Conservation (phyloP, 2,113 vertebrate species). For the Casuarius casuarius region DNA sequence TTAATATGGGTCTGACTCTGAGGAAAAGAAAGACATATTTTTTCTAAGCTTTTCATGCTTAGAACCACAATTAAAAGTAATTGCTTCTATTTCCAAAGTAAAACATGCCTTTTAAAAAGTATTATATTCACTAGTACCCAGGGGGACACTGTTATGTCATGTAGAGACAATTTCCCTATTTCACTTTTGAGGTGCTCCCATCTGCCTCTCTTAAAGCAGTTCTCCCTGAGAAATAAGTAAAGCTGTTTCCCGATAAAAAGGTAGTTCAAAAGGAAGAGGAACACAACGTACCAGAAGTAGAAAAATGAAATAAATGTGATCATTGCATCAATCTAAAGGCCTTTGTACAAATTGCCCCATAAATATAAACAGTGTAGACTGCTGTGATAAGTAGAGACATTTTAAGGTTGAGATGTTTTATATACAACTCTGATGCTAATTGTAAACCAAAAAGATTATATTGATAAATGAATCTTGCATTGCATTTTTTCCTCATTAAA, state of each 20-base stretch:
- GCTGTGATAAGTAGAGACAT: conserved; percentile 30
- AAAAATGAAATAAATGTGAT: conserved; percentile 23
- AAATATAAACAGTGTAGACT: background rate
- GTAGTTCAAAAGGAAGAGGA: background rate
- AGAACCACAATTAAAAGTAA: conserved; percentile 67
- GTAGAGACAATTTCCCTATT: background rate
- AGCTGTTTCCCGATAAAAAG: background rate
- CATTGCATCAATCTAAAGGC: conserved; percentile 16
- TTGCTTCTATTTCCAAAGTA: conserved; percentile 39
- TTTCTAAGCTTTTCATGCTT: conserved; percentile 21
- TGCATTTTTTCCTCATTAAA: background rate
- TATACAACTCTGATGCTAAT: background rate
- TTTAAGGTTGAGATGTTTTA: conserved; percentile 30
- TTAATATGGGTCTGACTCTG: conserved; percentile 31
- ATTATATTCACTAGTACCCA: background rate
- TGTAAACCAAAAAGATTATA: conserved; percentile 3
- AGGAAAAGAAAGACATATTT: conserved; percentile 5
- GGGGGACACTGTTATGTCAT: background rate
- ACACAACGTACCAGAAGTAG: background rate
- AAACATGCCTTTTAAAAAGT: conserved; percentile 32
- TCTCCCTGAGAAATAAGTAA: conserved; percentile 24
- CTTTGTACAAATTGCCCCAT: conserved; percentile 32
- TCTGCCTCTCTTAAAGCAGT: conserved; percentile 6
- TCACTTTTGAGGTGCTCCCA: conserved; percentile 39
- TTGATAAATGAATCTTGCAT: background rate